Percentiles rank a stretch among this genome's conserved stretches.
Evolutionary conservation across 2,797 vertebrate genomes (phyloP).

Genomic region (Paedocypris micromegethes): DNA sequence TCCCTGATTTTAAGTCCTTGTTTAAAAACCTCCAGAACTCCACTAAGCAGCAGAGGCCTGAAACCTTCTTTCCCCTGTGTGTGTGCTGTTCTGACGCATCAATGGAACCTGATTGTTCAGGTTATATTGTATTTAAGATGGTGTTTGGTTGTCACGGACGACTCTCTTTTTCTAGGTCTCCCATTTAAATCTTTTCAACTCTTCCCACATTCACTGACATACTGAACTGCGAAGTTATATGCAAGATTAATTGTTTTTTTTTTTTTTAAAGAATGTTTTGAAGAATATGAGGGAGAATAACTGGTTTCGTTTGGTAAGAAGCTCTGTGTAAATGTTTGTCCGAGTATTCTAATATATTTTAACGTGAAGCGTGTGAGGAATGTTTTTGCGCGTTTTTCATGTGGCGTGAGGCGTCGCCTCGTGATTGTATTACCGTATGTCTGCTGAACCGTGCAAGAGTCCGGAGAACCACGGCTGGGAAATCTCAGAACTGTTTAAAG

Average conservation of each 20-base stretch:
- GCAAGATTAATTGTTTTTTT: too few relatives aligned
- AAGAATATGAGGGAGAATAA: too few relatives aligned
- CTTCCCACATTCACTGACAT: too few relatives aligned
- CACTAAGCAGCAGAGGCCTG: conserved; percentile 27
- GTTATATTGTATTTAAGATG: too few relatives aligned
- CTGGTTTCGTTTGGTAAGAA: too few relatives aligned
- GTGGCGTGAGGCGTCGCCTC: neutral
- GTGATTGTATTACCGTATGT: neutral
- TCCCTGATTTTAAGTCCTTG: neutral
- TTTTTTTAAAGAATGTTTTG: too few relatives aligned
- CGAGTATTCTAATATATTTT: conserved; percentile 32
- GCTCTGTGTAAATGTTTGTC: neutral
- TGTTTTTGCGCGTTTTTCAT: conserved; percentile 19
- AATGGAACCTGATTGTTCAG: too few relatives aligned
- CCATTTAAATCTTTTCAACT: too few relatives aligned
- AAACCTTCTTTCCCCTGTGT: neutral
- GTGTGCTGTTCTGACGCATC: too few relatives aligned
- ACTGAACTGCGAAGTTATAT: too few relatives aligned
- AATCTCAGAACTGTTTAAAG: conserved; percentile 6
- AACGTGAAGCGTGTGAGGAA: conserved; percentile 10
- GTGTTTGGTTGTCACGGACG: too few relatives aligned
- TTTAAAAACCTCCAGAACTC: neutral
- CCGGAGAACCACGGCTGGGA: conserved; percentile 2
- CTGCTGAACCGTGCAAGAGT: conserved; percentile 20
- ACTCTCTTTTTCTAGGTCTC: too few relatives aligned